Evolutionary conservation across 1,140 invertebrate species (phyloP), one percentile per base, ranked within the genome.

Genomic region (Drosophila tsacasi): DNA sequence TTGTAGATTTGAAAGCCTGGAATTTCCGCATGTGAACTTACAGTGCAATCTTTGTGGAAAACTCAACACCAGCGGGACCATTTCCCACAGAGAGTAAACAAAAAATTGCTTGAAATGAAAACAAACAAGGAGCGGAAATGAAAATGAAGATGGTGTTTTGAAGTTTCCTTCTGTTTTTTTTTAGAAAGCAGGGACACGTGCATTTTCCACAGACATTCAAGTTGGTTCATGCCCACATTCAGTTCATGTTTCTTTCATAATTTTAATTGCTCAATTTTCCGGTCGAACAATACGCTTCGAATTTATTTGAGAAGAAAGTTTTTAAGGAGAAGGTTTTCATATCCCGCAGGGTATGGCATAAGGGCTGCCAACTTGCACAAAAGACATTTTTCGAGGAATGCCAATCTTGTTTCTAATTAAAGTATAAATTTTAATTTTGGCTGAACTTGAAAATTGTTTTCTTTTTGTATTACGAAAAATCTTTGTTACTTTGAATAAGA

Each of bases 251-350:
- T 54, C 39, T 67, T 68, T 71, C 35, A 67, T 69, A 69, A 68
- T 57, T 72, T 39, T 72, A 72, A 72, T 72, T 72, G 68, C 64
- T 40, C 50, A 69, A 72, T 72, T 72, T 72, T 59, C n/a, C 19
- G n/a, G 30, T 68, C 62, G 30, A 42, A 17, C 13, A 25, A 21
- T 9, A 49, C 44, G 17, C 15, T 64, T 39, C n/a, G 39, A 39
- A 25, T 30, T 61, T 37, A 32, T 52, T 23, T 63, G 8, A 7
- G n/a, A 17, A 17, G 9, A 39, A 57, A 57, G 54, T 57, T 39
- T 5, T 17, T 5, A 10, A 10, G 30, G 6, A 5, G 30, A 13
- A 21, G n/a, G 1, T 21, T 19, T 17, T 60, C 5, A 40, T 30
- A 30, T 58, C 4, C 42, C 21, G 42, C 5, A 5, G 21, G 9